Conservation (phyloP, 2,888 invertebrate species). For the Stenotaenia linearis region DNA sequence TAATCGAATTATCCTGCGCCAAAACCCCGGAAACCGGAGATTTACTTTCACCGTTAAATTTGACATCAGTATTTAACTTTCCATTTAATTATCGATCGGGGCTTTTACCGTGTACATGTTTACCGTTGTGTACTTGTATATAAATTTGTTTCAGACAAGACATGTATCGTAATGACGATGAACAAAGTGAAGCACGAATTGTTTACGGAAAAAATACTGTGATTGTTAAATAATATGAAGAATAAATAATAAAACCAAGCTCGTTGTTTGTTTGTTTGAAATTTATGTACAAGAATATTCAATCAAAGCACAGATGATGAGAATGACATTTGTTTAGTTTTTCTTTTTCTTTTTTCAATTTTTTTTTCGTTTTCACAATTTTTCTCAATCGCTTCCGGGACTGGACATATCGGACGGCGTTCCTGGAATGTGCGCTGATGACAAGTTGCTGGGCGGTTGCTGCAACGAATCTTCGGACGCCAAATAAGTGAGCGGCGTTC, state of each 20-base stretch:
- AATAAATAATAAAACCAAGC: background rate
- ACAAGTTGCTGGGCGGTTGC: constrained; percentile 36
- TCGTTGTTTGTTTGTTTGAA: background rate
- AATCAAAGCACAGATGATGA: background rate
- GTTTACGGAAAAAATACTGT: background rate
- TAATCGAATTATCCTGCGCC: too few relatives aligned
- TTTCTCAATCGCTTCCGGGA: constrained; percentile 36
- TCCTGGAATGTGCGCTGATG: constrained; percentile 35
- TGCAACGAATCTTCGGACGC: constrained; percentile 69
- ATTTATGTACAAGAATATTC: background rate
- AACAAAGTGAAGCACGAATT: too few relatives aligned
- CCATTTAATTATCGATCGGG: too few relatives aligned
- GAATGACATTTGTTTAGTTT: background rate
- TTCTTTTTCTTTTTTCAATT: background rate
- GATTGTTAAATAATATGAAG: background rate
- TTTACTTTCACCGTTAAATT: too few relatives aligned
- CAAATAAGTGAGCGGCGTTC: constrained; percentile 63
- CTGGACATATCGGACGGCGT: constrained; percentile 37
- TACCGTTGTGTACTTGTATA: too few relatives aligned
- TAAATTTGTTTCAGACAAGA: too few relatives aligned
- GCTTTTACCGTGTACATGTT: too few relatives aligned
- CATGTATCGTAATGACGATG: too few relatives aligned
- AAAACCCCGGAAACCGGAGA: too few relatives aligned
- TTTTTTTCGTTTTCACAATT: background rate
- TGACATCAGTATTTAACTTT: too few relatives aligned